Base-by-base conservation (phyloP, 1,140 invertebrate genomes). In the Leptonema lineaticorne region DNA sequence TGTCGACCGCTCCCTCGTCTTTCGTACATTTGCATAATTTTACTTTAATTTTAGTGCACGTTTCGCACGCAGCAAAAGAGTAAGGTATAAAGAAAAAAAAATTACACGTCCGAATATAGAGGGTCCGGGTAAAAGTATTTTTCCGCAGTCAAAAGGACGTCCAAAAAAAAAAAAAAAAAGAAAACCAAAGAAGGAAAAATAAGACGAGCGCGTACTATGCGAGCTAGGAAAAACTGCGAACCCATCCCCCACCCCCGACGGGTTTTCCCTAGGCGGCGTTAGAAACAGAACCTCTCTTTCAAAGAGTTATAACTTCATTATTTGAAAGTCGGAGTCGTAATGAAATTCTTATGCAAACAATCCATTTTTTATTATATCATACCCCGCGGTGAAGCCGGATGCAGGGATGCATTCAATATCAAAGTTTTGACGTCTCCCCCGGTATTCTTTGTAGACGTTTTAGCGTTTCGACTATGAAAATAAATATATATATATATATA, bases 231-330 rank as follows among this genome's bases (percentile, higher is more conserved):
- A 41, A 41, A 16, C 37, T 41, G 11, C 16, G 37, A 41, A 9
- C 37, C 11, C 37, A 9, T 14, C 9, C 9, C 37, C 37, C 37
- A 14, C 2, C 2, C 37, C 37, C 11, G 16, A 41, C 11, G 16
- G 16, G 37, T 41, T 16, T 33, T 8, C 29, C 59, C 59, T 16
- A 1, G 8, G 33, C 59, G 59, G 56, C 56, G 5, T 26, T 58
- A 41, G 37, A 41, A 41, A 41, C 37, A 41, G 37, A 41, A 9
- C 2, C 37, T 41, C 37, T 41, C 67, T 50, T 67, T 64, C 56
- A 68, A 65, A 46, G 63, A 72, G 67, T 72, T 72, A 72, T 69
- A 72, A 69, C 70, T 69, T 69, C 70, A 72, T 72, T 72, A 72
- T 67, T 68, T 26, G 22, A 45, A 53, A 69, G 67, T 62, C 68